Percentiles rank a stretch among this genome's conserved stretches.
These are phyloP conservation scores for Drosophila ananassae DNA, from an alignment of 1,140 invertebrate species.

Conservation along the genomic window DNA sequence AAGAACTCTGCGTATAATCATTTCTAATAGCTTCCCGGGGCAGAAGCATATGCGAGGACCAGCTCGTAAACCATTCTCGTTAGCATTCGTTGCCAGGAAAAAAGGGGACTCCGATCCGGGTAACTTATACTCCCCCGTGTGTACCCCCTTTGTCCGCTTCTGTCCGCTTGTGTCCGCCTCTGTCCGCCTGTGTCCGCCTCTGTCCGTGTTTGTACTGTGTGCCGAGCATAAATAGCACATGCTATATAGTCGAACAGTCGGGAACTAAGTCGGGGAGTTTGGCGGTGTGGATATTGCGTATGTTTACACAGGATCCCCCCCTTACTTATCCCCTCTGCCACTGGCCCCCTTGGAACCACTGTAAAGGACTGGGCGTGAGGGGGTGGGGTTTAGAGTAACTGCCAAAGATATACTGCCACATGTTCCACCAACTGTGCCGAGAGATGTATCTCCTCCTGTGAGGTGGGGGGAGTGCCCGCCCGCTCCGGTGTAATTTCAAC, in stretches of 20 bases:
- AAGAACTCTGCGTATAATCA: neutral
- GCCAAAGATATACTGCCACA: constrained; percentile 7
- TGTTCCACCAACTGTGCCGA: constrained; percentile 6
- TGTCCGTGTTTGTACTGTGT: constrained; percentile 44
- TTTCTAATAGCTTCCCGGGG: neutral
- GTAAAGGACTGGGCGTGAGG: constrained; percentile 27
- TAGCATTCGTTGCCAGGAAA: constrained; percentile 11
- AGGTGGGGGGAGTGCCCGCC: constrained; percentile 26
- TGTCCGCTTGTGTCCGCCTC: neutral
- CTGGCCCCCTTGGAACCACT: constrained; percentile 5
- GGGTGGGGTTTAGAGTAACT: neutral
- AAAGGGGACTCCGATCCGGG: constrained; percentile 17
- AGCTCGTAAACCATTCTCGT: constrained; percentile 32
- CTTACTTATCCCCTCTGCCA: no score
- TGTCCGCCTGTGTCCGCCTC: constrained; percentile 19
- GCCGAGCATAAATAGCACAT: constrained; percentile 59
- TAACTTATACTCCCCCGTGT: constrained; percentile 40
- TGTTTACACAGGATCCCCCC: constrained; percentile 40
- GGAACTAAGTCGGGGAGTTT: constrained; percentile 4
- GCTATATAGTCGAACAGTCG: constrained; percentile 28
- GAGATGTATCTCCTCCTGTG: constrained; percentile 28
- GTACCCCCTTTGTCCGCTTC: constrained; percentile 1
- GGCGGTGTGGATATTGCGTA: constrained; percentile 52
- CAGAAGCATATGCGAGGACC: constrained; percentile 3
- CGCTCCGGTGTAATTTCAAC: constrained; percentile 59